These are phyloP conservation scores for Pituophis catenifer DNA, from an alignment of 2,113 vertebrate species.

Conservation along the genomic window DNA sequence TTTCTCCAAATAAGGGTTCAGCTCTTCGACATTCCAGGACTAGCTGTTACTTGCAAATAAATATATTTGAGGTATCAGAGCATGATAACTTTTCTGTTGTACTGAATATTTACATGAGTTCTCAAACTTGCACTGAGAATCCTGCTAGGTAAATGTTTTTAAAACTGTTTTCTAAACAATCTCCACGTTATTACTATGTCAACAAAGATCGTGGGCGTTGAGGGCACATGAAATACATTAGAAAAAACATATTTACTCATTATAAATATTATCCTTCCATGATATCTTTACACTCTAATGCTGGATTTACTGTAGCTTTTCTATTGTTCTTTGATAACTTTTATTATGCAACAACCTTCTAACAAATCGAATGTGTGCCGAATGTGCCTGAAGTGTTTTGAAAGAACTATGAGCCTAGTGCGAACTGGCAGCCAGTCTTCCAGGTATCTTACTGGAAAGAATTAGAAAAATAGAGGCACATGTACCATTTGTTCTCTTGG, in stretches of 20 bases:
- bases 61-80: constrained; percentile 16
- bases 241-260: neutral
- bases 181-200: neutral
- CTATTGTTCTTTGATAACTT: constrained; percentile 13
- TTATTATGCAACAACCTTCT: constrained; percentile 51
- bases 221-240: neutral
- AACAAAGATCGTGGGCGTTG: neutral
- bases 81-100: neutral
- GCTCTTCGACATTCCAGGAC: constrained; percentile 6
- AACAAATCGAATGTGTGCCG: constrained; percentile 53
- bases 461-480: constrained; percentile 7
- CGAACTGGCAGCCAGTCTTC: constrained; percentile 54
- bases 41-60: constrained; percentile 15
- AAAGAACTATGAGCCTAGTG: constrained; percentile 44
- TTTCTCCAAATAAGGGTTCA: neutral
- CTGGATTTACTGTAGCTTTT: constrained; percentile 36
- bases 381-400: constrained; percentile 54
- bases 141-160: neutral
- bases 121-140: neutral
- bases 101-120: neutral
- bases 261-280: constrained; percentile 22
- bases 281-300: constrained; percentile 20
- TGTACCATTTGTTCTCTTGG: neutral
- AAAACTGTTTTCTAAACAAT: neutral
- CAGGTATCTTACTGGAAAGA: constrained; percentile 21